Base-by-base conservation (phyloP, 2,888 invertebrate genomes). In the Zelleria hepariella region DNA sequence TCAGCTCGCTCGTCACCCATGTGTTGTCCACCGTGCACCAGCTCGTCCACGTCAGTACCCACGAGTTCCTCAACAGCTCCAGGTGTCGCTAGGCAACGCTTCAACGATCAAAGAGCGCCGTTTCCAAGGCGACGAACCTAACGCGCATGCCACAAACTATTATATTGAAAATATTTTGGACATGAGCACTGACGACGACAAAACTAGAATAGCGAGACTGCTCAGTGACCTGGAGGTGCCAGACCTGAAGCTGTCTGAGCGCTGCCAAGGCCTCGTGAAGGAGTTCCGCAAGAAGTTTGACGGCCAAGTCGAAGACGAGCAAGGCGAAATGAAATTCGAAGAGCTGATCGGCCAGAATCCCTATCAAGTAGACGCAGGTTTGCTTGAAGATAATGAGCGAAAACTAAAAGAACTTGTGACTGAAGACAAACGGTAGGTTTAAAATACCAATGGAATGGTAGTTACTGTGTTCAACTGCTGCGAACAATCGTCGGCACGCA, bases 161-260 rank as follows among this genome's bases (percentile, higher is more conserved):
- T 54, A 15, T 54, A 54, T 25, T 24, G 54, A 54, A 23, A 54
- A 54, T 56, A 61, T 21, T 55, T 23, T 21, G 61, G 62, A 60
- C 62, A 87, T 87, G 87, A 65, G 79, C 47, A 86, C 87, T 4
- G 86, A 86, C 59, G 86, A 86, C 65, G 85, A 87, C 8, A 87
- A 87, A 69, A 62, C 68, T 7, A 81, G 83, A 67, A 63, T 86
- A 53, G 65, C 71, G 10, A 86, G 86, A 68, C 73, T 87, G 49
- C 68, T 87, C n/a, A 73, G 80, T 63, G 77, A 72, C 26, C 62
- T 87, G 18, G 83, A 85, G 60, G 75, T 83, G 1, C 78, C 80
- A 0, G 87, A 87, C 59, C 66, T 77, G 1, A 84, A 80, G 63
- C 64, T 86, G 49, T 65, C 85, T 0, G 84, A 86, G 62, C 69